These are phyloP conservation scores for Trialeurodes vaporariorum DNA, from an alignment of 1,140 invertebrate genomes.

Conservation along the genomic window DNA sequence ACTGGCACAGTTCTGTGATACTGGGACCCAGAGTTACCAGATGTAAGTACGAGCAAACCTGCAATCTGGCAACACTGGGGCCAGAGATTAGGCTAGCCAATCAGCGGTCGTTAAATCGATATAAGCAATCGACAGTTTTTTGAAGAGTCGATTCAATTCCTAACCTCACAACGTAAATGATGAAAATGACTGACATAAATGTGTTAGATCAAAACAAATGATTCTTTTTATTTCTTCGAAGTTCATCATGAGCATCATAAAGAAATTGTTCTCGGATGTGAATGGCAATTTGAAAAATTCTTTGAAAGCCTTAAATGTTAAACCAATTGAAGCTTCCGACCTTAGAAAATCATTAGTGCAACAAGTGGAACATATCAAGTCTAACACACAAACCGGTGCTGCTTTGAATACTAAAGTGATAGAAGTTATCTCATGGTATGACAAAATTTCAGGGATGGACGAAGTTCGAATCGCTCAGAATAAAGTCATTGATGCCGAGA, in stretches of 20 bases:
- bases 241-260: not conserved
- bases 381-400: not conserved
- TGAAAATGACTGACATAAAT: too few species aligned
- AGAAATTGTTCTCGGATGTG: not conserved
- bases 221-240: too few species aligned
- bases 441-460: slow-evolving; percentile 35
- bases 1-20: too few species aligned
- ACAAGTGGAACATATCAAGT: not conserved
- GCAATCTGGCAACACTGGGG: too few species aligned
- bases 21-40: too few species aligned
- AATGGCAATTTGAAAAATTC: not conserved
- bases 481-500: slow-evolving; percentile 36
- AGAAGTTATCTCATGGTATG: slow-evolving; percentile 36
- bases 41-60: too few species aligned
- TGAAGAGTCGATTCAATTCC: too few species aligned
- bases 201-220: too few species aligned
- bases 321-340: not conserved
- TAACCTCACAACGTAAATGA: too few species aligned
- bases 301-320: not conserved
- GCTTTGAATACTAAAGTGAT: not conserved
- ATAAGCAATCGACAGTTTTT: too few species aligned
- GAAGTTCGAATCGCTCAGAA: slow-evolving; percentile 37
- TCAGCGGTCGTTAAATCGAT: too few species aligned
- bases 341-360: not conserved
- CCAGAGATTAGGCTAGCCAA: too few species aligned